A percentile compares a stretch with the other conserved stretches of the same genome.
Conservation (phyloP, 2,888 invertebrate genomes). For the Heliconius sara region DNA sequence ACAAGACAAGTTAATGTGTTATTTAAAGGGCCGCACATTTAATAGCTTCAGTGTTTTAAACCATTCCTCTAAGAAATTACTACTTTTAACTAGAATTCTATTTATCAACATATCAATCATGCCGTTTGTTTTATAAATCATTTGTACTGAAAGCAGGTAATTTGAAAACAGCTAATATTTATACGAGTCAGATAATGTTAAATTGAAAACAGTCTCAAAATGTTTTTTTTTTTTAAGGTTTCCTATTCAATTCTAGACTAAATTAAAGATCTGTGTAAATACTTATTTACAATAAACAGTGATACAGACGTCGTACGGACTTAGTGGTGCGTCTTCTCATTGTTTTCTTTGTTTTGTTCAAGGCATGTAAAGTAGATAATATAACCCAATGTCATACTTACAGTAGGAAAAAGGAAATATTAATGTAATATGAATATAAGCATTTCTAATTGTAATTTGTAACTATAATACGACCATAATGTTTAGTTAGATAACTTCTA, state of each 20-base stretch:
- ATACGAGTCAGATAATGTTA: not conserved
- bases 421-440: no score
- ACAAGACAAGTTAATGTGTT: slow-evolving; percentile 8
- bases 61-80: not conserved
- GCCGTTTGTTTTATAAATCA: not conserved
- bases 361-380: no score
- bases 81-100: not conserved
- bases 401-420: no score
- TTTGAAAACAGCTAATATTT: slow-evolving; percentile 8
- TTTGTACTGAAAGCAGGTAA: not conserved
- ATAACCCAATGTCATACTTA: no score
- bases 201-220: not conserved
- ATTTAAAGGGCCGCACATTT: not conserved
- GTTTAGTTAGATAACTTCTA: not conserved
- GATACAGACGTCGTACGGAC: no score
- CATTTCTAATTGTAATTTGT: no score
- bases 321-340: not conserved
- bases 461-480: no score
- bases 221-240: not conserved
- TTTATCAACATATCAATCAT: slow-evolving; percentile 2
- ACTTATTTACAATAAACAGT: no score
- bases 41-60: not conserved
- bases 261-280: no score
- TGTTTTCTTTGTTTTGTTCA: not conserved
- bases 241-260: no score